Evolutionary conservation across 2,797 vertebrate genomes (phyloP).

Genomic region (Anguilla anguilla): DNA sequence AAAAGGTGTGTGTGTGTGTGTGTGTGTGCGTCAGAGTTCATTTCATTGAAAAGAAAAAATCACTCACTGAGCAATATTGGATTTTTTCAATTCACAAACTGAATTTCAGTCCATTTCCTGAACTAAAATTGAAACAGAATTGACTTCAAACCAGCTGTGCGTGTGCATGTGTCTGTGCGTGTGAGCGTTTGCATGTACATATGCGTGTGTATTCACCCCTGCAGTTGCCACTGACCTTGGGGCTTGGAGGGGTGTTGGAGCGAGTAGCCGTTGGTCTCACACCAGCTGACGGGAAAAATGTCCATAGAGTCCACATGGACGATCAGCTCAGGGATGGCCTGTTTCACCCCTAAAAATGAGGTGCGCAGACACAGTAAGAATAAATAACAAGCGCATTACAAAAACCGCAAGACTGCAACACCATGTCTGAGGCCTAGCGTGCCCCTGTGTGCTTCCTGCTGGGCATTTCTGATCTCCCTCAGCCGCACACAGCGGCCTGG

Average conservation of each 20-base stretch:
- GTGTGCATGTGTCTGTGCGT: neutral
- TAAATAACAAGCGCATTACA: neutral
- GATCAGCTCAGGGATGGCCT: conserved; percentile 87
- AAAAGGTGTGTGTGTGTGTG: neutral
- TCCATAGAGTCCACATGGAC: conserved; percentile 92
- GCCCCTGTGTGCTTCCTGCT: neutral
- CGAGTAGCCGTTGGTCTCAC: conserved; percentile 94
- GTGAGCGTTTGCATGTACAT: neutral
- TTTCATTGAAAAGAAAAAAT: neutral
- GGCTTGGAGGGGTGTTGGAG: conserved; percentile 87
- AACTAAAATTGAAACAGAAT: too few relatives aligned
- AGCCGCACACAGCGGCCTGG: neutral
- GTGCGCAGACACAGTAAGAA: conserved; percentile 25
- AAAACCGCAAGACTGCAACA: neutral
- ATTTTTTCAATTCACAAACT: neutral
- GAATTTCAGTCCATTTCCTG: neutral
- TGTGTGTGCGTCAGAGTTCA: neutral
- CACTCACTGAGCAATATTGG: too few relatives aligned
- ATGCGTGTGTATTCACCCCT: neutral
- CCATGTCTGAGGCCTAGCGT: neutral
- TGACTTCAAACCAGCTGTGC: neutral
- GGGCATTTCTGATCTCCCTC: neutral
- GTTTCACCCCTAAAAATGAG: conserved; percentile 80
- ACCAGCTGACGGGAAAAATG: conserved; percentile 97
- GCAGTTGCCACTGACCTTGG: conserved; percentile 72